Evolutionary conservation across 2,888 invertebrate species (phyloP), one percentile per base, ranked within the genome.

Genomic region (Plusia festucae): DNA sequence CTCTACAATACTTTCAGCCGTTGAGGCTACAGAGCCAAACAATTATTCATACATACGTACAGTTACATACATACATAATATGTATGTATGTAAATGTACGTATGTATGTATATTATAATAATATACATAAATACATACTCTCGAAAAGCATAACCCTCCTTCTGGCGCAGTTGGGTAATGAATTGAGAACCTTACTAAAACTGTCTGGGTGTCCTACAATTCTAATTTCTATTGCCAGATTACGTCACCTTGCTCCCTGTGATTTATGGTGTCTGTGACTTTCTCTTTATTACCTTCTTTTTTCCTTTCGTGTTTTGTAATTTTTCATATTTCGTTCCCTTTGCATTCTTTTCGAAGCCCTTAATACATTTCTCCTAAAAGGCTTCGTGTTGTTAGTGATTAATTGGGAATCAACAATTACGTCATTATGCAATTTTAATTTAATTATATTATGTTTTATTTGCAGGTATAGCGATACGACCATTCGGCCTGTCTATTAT

Each of bases 401-500:
- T 40, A n/a, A 40, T 0, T 40, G 40, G n/a, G 0, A n/a, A 40
- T n/a, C 40, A 40, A 40, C 9, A 9, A 30, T 9, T 30, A 9
- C 30, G 9, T 30, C 0, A 30, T 9, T 30, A 30, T 6, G 9
- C 2, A 24, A 8, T 27, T 27, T 2, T n/a, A n/a, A n/a, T 9
- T 30, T 6, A 49, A 57, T 59, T 60, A 68, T 40, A 20, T 57
- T 58, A 16, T n/a, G 24, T 27, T 57, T 91, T 88, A 85, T 83
- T 96, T 96, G 68, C 95, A 98, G 98, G 97, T 95, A 96, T 97
- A 85, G 96, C 97, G 86, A 96, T 98, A 89, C 97, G 98, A 85
- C 98, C 98, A 60, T 97, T 97, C 84, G 97, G 97, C 82, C 94
- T 98, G 75, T 98, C 98, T 40, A 93, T 97, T 76, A 91, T 98